Base-by-base conservation (phyloP, 2,797 vertebrate species). In the Helarctos malayanus region DNA sequence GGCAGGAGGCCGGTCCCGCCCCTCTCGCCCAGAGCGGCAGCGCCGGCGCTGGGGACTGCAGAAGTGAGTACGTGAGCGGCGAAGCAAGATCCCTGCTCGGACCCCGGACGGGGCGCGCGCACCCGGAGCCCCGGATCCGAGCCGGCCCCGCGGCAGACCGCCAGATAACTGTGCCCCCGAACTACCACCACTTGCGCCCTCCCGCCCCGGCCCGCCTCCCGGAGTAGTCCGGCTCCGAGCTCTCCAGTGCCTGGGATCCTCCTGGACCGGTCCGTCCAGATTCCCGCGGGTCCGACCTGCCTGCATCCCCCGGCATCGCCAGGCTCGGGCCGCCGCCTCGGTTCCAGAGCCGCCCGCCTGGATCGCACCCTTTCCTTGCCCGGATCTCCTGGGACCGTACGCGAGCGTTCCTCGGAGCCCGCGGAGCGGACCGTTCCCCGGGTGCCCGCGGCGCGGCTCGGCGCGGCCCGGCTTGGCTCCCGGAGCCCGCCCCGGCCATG, bases 241-340 rank as follows among this genome's bases (percentile, higher is more conserved):
- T 78, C 54, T 79, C 88, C 90, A 35, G 84, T 47, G n/a, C 94
- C 94, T 32, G 8, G n/a, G 95, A 98, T 97, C 91, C 98, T 98
- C 98, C 86, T 97, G 98, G 97, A 95, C 97, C 98, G 78, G 98
- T 97, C 98, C 61, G 97, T 98, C 98, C 98, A 89, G 98, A 98
- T 83, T 98, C 84, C 94, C 95, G 73, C 92, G 94, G 96, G 97
- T 97, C 76, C 92, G 96, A 96, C 52, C 79, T 49, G 92, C 85
- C 84, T 54, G 93, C 95, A 97, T 97, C 97, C 49, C 89, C 95
- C 91, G 57, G 95, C 93, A 76, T 89, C 94, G 23, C 75, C n/a
- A 38, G 89, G 73, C 94, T 96, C 18, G 89, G 73, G 97, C 97
- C n/a, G 63, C 96, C 75, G 91, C 88, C 83, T 93, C 25, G 45